Evolutionary conservation across 2,113 vertebrate genomes (phyloP).

Genomic region (Pseudopodoces humilis): DNA sequence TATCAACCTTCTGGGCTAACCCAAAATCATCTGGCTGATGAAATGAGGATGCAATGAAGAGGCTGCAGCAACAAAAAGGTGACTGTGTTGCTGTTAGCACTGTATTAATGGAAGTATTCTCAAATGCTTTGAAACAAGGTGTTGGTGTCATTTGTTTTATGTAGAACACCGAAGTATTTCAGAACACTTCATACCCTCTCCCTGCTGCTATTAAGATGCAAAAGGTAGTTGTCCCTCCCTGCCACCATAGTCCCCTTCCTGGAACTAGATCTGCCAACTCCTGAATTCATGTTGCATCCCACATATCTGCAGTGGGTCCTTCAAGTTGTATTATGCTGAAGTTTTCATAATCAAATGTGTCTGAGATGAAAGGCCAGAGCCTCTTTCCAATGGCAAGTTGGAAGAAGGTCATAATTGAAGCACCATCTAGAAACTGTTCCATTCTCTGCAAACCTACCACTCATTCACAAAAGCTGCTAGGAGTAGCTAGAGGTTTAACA

Average conservation of each 20-base stretch:
- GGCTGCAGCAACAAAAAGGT: not conserved
- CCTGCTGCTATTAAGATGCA: not conserved
- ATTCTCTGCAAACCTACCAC: not conserved
- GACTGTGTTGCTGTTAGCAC: not conserved
- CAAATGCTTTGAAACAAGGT: not conserved
- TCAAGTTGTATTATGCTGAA: not conserved
- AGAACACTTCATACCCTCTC: not conserved
- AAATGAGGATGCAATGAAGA: not conserved
- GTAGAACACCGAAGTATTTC: not conserved
- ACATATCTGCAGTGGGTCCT: accelerated
- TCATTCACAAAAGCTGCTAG: not conserved
- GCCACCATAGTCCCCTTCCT: not conserved
- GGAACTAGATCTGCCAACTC: not conserved
- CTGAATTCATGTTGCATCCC: not conserved
- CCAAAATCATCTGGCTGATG: not conserved
- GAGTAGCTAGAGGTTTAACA: not conserved
- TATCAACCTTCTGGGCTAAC: not conserved
- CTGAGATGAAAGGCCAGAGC: not conserved
- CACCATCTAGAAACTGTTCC: not conserved
- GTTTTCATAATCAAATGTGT: not conserved
- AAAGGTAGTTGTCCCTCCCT: not conserved
- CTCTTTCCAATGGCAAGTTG: not conserved
- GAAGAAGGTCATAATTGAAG: not conserved
- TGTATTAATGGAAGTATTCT: not conserved
- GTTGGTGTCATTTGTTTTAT: not conserved